These are phyloP conservation scores for Adelphocoris suturalis DNA, from an alignment of 2,888 invertebrate genomes.

Conservation along the genomic window DNA sequence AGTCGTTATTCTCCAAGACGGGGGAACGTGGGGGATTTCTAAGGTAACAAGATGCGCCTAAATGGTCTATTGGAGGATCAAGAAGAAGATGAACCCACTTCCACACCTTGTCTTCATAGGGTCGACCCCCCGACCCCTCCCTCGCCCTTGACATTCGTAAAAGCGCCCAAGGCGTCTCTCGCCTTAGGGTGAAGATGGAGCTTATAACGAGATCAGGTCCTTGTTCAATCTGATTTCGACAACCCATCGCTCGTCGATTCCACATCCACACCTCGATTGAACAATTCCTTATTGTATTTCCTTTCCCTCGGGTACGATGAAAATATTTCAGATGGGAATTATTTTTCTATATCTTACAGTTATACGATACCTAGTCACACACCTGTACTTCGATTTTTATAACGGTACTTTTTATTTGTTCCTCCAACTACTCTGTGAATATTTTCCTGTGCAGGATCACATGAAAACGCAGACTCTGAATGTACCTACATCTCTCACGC, in stretches of 20 bases:
- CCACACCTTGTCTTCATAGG: not conserved
- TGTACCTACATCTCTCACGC: too few relatives aligned
- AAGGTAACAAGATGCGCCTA: conserved; percentile 37
- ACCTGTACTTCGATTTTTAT: too few relatives aligned
- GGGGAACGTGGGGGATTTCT: not conserved
- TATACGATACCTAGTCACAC: too few relatives aligned
- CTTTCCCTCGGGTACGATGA: not conserved
- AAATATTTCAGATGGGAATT: too few relatives aligned
- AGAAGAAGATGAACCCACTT: conserved; percentile 6
- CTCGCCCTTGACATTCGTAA: conserved; percentile 1
- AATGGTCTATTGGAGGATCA: conserved; percentile 12
- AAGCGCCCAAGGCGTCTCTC: not conserved
- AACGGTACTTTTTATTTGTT: too few relatives aligned
- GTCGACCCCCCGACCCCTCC: not conserved
- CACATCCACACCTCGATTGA: not conserved
- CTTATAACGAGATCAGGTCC: conserved; percentile 50
- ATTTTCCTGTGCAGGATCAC: too few relatives aligned
- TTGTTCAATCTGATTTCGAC: conserved; percentile 50
- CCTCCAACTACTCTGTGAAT: too few relatives aligned
- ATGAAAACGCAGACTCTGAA: too few relatives aligned
- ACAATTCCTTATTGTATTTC: conserved; percentile 5
- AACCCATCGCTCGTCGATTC: conserved; percentile 27
- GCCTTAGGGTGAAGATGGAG: not conserved
- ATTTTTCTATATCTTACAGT: too few relatives aligned
- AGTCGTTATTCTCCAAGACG: not conserved